phyloP scores from a whole-genome alignment of 1,140 invertebrate genomes.

The Macrobrachium nipponense region DNA sequence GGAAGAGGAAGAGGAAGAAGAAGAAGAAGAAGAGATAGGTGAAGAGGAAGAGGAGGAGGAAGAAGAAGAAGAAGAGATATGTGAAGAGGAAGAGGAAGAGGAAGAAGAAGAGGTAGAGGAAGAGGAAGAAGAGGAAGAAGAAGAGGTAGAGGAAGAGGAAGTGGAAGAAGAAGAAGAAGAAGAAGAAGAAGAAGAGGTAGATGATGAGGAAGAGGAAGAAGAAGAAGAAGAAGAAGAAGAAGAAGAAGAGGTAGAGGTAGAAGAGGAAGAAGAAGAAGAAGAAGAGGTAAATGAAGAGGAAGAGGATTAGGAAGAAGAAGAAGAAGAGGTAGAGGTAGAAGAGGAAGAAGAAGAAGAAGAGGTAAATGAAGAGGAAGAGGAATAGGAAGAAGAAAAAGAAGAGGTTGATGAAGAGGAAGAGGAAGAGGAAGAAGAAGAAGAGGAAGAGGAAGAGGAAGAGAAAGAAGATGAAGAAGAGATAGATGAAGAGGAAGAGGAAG shows the following conservation, averaged over 20 bases:
- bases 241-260: background rate
- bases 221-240: background rate
- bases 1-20: background rate
- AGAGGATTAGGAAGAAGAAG: background rate
- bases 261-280: slow-evolving; percentile 4
- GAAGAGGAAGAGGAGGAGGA: slow-evolving; percentile 1
- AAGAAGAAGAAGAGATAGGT: background rate
- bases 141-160: background rate
- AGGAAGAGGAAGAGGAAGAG: background rate
- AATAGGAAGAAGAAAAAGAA: too few species aligned
- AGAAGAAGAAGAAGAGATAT: background rate
- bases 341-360: too few species aligned
- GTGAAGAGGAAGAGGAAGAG: background rate
- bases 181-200: background rate
- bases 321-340: background rate
- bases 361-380: too few species aligned
- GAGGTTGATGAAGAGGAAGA: slow-evolving; percentile 1
- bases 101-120: background rate
- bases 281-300: background rate
- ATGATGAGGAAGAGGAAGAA: background rate
- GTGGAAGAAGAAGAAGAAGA: background rate
- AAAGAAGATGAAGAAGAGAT: background rate
- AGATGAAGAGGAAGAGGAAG: slow-evolving; percentile 6
- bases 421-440: background rate
- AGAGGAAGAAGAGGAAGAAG: background rate